Conservation (phyloP, 2,797 vertebrate species). For the Microtus californicus region DNA sequence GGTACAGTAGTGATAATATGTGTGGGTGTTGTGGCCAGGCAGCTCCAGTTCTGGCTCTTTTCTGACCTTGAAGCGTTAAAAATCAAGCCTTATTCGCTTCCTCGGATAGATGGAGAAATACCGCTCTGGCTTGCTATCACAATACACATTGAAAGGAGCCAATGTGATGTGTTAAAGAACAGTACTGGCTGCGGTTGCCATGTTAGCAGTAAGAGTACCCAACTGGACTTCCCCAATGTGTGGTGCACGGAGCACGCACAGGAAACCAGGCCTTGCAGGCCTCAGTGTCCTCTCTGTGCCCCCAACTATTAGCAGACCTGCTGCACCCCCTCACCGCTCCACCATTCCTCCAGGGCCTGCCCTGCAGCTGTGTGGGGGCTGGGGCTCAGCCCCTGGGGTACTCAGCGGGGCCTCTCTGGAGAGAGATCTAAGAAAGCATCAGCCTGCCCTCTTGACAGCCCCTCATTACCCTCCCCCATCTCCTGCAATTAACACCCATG, state of each 20-base stretch:
- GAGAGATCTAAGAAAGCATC: constrained; percentile 63
- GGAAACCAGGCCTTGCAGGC: neutral
- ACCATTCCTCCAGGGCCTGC: neutral
- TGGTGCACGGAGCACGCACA: neutral
- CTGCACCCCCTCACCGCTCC: neutral
- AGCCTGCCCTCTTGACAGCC: constrained; percentile 71
- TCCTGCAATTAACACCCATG: constrained; percentile 61
- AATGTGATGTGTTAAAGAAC: neutral
- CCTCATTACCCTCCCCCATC: constrained; percentile 59
- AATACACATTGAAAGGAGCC: neutral
- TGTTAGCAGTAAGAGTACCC: neutral
- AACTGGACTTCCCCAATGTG: neutral
- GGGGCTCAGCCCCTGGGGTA: constrained; percentile 55
- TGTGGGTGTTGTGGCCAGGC: neutral
- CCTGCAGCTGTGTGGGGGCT: constrained; percentile 78
- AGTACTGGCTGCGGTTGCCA: neutral
- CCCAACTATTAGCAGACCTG: neutral
- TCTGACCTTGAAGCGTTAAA: constrained; percentile 10
- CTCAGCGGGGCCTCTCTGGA: constrained; percentile 65
- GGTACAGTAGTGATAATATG: neutral
- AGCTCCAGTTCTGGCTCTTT: constrained; percentile 27
- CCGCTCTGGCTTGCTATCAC: neutral
- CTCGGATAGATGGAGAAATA: constrained; percentile 4
- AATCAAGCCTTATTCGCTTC: constrained; percentile 25
- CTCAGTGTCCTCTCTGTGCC: neutral